phyloP scores from a whole-genome alignment of 2,797 vertebrate genomes.

The Scomberomorus guttatus region DNA sequence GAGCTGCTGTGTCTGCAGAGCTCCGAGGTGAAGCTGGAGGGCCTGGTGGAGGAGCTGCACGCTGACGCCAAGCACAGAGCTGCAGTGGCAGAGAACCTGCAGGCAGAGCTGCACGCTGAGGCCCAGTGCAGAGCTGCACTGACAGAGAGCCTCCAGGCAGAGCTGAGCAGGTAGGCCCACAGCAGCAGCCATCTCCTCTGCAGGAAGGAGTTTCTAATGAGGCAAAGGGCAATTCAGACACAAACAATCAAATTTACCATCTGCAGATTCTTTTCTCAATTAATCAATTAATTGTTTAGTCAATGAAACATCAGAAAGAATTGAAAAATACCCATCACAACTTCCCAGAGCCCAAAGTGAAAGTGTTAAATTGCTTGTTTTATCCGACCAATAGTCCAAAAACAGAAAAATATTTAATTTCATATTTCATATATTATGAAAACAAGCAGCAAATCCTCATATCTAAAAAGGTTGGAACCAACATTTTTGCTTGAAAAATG shows the following conservation, averaged over 20 bases:
- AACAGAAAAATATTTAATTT: no score
- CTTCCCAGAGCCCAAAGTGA: no score
- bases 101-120: constrained; percentile 71
- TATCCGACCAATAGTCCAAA: no score
- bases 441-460: no score
- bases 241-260: not conserved
- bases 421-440: no score
- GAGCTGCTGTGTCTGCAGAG: constrained; percentile 83
- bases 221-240: not conserved
- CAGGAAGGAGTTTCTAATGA: not conserved
- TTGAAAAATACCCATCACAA: no score
- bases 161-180: constrained; percentile 76
- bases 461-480: no score
- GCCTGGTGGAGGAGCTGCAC: constrained; percentile 83
- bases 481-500: no score
- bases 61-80: constrained; percentile 69
- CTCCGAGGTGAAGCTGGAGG: constrained; percentile 82
- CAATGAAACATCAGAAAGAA: no score
- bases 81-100: constrained; percentile 57
- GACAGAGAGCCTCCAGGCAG: constrained; percentile 57
- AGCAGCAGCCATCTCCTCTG: not conserved
- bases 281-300: no score
- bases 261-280: no score
- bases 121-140: constrained; percentile 57
- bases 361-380: no score